A percentile compares a stretch with the other conserved stretches of the same genome.
phyloP scores from a whole-genome alignment of 2,797 vertebrate species.

The Manis javanica region DNA sequence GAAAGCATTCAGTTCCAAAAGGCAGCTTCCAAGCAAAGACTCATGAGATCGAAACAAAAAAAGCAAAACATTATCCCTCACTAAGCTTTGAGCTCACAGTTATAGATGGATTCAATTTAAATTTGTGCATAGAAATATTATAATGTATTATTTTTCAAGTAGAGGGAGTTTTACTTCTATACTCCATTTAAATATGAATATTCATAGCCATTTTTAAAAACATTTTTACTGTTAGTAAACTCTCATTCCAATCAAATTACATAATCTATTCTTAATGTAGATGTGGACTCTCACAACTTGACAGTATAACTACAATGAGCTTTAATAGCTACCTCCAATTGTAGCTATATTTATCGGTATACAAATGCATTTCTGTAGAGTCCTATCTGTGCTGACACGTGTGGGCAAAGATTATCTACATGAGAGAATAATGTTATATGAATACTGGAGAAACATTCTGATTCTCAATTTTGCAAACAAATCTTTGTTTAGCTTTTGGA shows the following conservation, averaged over 20 bases:
- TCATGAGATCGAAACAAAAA: neutral
- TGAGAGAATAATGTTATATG: neutral
- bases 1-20: neutral
- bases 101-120: conserved; percentile 18
- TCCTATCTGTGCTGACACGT: neutral
- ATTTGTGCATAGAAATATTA: neutral
- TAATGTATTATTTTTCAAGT: conserved; percentile 68
- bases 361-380: accelerated
- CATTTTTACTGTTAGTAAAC: neutral
- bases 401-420: neutral
- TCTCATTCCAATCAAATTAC: neutral
- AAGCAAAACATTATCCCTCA: neutral
- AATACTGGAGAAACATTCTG: neutral
- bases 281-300: neutral
- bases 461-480: neutral
- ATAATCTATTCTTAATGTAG: neutral
- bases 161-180: conserved; percentile 7
- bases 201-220: neutral
- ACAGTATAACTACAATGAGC: neutral
- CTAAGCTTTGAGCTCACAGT: neutral
- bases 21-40: neutral
- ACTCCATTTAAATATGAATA: neutral
- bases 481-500: neutral
- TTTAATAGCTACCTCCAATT: neutral
- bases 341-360: accelerated